Evolutionary conservation across 2,888 invertebrate species (phyloP).

Genomic region (Odontocolon sp.): DNA sequence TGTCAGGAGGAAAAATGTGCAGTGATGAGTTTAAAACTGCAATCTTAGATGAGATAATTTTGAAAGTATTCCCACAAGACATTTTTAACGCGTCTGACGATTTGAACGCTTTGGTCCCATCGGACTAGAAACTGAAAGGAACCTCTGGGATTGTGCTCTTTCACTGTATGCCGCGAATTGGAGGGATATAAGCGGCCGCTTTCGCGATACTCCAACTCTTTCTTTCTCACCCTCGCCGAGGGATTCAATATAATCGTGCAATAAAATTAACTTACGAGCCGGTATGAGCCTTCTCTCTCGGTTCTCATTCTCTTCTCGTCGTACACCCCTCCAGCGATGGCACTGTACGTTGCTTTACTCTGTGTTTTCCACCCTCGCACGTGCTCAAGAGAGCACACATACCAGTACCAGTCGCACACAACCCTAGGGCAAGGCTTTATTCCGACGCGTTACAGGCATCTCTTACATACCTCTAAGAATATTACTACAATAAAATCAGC

Average conservation of each 20-base stretch:
- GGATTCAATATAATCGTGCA: conserved; percentile 78
- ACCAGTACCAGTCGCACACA: conserved; percentile 38
- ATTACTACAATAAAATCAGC: conserved; percentile 42
- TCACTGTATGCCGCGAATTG: conserved; percentile 7
- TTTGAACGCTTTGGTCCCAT: conserved; percentile 68
- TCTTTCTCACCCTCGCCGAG: conserved; percentile 62
- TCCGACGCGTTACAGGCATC: conserved; percentile 10
- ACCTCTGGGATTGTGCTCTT: conserved; percentile 51
- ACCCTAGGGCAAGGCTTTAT: conserved; percentile 39
- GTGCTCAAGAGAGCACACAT: conserved; percentile 44
- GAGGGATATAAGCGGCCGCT: conserved; percentile 15
- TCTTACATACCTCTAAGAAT: conserved; percentile 39
- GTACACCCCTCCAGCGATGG: not conserved
- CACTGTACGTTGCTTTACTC: not conserved
- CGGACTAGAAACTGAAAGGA: conserved; percentile 62
- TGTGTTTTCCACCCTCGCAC: conserved; percentile 26
- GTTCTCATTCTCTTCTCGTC: conserved; percentile 15
- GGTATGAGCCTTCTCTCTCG: conserved; percentile 34
- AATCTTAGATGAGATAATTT: conserved; percentile 30
- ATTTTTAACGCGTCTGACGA: conserved; percentile 57
- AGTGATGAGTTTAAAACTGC: not conserved
- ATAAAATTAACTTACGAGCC: conserved; percentile 77
- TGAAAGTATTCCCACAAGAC: conserved; percentile 32
- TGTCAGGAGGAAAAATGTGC: too few species aligned
- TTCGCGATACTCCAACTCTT: conserved; percentile 43